phyloP scores from a whole-genome alignment of 2,888 invertebrate genomes.

The Drosophila tanythrix region DNA sequence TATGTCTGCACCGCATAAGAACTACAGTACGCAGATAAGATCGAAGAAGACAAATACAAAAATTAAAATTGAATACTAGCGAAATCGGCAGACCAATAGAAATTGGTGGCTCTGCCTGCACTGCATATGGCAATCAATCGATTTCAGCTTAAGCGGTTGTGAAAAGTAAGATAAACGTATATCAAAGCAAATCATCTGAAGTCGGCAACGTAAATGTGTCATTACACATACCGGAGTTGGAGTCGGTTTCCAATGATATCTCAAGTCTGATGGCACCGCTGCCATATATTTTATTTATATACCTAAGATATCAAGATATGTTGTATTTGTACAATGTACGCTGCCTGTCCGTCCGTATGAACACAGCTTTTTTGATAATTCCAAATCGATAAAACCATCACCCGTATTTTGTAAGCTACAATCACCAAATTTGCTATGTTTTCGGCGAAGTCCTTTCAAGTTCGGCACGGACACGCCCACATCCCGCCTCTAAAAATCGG shows the following conservation, averaged over 20 bases:
- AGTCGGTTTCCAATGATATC: neutral
- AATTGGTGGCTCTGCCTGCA: neutral
- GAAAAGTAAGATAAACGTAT: neutral
- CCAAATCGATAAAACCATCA: neutral
- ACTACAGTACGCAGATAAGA: neutral
- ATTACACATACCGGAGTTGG: neutral
- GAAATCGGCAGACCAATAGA: neutral
- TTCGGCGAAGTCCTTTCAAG: no score
- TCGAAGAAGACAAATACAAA: neutral
- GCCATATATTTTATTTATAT: neutral
- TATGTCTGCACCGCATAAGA: no score
- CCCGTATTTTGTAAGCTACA: neutral
- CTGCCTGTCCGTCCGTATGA: no score
- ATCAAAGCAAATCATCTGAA: neutral
- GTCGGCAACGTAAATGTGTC: neutral
- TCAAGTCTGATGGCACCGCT: neutral
- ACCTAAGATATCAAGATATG: neutral
- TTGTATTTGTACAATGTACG: neutral
- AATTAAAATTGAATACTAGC: neutral
- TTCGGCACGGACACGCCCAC: no score
- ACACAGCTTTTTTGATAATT: neutral
- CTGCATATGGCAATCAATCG: neutral
- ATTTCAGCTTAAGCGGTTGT: neutral
- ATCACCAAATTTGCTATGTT: neutral
- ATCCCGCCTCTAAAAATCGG: neutral